A percentile compares a stretch with the other conserved stretches of the same genome.
phyloP scores from a whole-genome alignment of 2,113 vertebrate genomes.

The Elephas maximus region DNA sequence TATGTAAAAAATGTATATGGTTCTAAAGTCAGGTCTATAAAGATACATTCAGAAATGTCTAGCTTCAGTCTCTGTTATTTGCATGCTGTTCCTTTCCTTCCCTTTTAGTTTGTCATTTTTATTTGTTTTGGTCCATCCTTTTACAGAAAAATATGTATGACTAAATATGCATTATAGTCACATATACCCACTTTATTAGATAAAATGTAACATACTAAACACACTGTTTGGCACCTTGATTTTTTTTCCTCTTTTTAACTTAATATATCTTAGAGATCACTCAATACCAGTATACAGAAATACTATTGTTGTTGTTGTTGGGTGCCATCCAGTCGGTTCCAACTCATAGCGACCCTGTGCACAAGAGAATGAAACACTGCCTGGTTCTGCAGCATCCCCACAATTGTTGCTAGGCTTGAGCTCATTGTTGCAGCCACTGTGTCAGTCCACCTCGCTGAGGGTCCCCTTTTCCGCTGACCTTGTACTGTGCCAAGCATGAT shows the following conservation, averaged over 20 bases:
- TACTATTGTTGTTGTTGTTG: no score
- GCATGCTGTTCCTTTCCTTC: not conserved
- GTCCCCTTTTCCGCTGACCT: no score
- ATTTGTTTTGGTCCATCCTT: not conserved
- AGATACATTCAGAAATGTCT: not conserved
- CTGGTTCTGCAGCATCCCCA: no score
- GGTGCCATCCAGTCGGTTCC: no score
- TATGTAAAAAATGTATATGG: not conserved
- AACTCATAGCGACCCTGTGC: no score
- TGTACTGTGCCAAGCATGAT: no score
- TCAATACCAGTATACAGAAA: no score
- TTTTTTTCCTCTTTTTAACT: not conserved
- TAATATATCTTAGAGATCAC: no score
- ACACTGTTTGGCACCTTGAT: not conserved
- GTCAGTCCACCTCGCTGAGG: no score
- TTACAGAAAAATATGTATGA: not conserved
- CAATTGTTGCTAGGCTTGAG: no score
- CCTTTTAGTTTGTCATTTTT: not conserved
- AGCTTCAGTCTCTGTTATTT: conserved; percentile 28
- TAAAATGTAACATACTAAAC: not conserved
- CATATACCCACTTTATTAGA: not conserved
- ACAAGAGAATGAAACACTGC: no score
- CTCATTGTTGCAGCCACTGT: no score
- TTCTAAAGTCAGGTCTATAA: not conserved
- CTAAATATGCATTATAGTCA: conserved; percentile 7